These are phyloP conservation scores for Oryzias woworae DNA, from an alignment of 2,113 vertebrate genomes.

Conservation along the genomic window DNA sequence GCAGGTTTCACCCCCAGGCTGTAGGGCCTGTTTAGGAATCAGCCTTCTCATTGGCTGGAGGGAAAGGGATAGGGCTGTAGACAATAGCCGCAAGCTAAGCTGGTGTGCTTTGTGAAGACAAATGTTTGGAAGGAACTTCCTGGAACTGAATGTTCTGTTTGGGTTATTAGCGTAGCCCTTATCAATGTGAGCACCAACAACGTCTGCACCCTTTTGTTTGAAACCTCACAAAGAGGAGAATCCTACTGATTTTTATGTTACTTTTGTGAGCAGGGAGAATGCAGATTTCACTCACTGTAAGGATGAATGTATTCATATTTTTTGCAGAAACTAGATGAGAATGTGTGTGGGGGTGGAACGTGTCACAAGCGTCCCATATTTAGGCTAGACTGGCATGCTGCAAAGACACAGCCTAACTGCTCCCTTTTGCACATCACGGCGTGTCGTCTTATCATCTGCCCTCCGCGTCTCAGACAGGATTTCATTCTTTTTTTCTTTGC, in stretches of 20 bases:
- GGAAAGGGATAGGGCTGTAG: background rate
- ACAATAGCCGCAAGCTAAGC: constrained; percentile 2
- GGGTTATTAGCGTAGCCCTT: constrained; percentile 2
- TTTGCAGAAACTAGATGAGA: constrained; percentile 8
- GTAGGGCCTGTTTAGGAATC: constrained; percentile 1
- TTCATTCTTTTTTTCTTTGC: background rate
- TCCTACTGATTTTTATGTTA: background rate
- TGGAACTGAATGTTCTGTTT: background rate
- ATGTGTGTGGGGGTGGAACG: constrained; percentile 24
- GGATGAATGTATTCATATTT: background rate
- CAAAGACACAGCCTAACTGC: constrained; percentile 51
- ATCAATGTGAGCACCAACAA: background rate
- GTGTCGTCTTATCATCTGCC: constrained; percentile 58
- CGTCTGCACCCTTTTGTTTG: background rate
- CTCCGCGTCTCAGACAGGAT: constrained; percentile 35
- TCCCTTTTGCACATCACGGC: constrained; percentile 55
- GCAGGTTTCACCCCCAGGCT: background rate
- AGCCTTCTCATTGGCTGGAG: constrained; percentile 4
- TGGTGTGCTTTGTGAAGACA: background rate
- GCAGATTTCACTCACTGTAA: constrained; percentile 6
- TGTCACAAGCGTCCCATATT: constrained; percentile 63
- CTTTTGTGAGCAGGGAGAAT: background rate
- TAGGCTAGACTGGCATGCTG: constrained; percentile 59
- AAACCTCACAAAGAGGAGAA: too few species aligned
- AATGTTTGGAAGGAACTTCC: constrained; percentile 5